These are phyloP conservation scores for Macaca mulatta DNA, from an alignment of 2,113 vertebrate genomes.

Conservation along the genomic window DNA sequence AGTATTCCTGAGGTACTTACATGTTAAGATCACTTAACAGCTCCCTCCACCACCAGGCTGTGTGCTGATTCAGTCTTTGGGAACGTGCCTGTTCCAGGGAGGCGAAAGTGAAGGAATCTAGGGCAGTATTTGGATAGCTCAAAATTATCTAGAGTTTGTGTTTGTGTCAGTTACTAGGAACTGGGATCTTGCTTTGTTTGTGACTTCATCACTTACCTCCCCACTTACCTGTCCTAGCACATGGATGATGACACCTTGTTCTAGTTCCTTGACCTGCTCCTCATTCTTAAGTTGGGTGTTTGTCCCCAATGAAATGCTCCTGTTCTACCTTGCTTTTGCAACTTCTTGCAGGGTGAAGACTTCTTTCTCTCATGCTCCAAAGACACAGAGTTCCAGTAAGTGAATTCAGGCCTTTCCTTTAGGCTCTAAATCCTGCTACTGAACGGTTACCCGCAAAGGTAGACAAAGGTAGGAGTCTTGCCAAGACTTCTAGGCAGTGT, in stretches of 20 bases:
- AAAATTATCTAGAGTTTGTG: background rate
- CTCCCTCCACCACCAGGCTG: background rate
- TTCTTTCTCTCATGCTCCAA: background rate
- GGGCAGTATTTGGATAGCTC: background rate
- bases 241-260: background rate
- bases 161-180: background rate
- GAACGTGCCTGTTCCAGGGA: background rate
- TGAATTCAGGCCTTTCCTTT: background rate
- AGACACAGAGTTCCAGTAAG: background rate
- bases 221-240: accelerated
- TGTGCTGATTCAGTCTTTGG: background rate
- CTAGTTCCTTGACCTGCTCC: background rate
- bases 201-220: background rate
- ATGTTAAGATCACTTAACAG: background rate
- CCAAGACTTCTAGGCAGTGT: background rate
- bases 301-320: background rate
- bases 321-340: background rate
- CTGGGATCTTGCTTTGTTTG: background rate
- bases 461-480: background rate
- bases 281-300: background rate
- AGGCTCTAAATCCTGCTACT: background rate
- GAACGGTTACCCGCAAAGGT: background rate
- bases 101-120: background rate
- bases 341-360: background rate
- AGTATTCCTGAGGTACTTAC: too few relatives aligned